These are phyloP conservation scores for Nothocercus julius DNA, from an alignment of 2,113 vertebrate species.

Conservation along the genomic window DNA sequence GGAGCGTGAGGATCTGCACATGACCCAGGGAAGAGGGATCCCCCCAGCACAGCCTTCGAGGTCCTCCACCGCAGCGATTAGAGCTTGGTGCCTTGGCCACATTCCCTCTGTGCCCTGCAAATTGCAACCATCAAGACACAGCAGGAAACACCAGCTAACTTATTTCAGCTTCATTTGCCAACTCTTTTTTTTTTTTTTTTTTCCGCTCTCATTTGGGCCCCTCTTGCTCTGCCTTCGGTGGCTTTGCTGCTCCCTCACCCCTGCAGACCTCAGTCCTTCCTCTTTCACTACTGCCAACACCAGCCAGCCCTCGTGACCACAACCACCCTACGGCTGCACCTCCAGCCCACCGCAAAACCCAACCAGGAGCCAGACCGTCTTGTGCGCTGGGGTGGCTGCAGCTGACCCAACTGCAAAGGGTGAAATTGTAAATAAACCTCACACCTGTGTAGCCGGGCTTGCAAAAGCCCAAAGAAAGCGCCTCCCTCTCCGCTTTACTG, in stretches of 20 bases:
- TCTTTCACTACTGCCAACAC: not conserved
- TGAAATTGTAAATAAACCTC: not conserved
- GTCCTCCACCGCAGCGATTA: not conserved
- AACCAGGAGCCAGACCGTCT: accelerated
- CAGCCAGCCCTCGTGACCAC: accelerated
- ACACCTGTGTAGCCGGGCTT: accelerated
- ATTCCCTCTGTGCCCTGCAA: too few relatives aligned
- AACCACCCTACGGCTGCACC: accelerated
- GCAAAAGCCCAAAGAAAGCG: accelerated
- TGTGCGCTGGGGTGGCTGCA: accelerated
- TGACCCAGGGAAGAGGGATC: too few relatives aligned
- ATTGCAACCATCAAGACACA: too few relatives aligned
- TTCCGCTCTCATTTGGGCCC: not conserved
- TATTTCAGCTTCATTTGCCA: not conserved
- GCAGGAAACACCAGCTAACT: not conserved
- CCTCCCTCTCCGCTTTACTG: not conserved
- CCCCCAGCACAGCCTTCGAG: too few relatives aligned
- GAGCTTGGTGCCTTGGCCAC: not conserved
- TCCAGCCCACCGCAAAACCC: not conserved
- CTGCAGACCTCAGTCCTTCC: not conserved
- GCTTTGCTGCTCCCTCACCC: accelerated
- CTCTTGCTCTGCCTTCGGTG: not conserved
- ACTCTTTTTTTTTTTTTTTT: not conserved
- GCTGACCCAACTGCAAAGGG: not conserved
- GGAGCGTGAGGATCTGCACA: not conserved